A percentile compares a stretch with the other conserved stretches of the same genome.
Conservation (phyloP, 2,113 vertebrate genomes). For the Rhinoderma darwinii region DNA sequence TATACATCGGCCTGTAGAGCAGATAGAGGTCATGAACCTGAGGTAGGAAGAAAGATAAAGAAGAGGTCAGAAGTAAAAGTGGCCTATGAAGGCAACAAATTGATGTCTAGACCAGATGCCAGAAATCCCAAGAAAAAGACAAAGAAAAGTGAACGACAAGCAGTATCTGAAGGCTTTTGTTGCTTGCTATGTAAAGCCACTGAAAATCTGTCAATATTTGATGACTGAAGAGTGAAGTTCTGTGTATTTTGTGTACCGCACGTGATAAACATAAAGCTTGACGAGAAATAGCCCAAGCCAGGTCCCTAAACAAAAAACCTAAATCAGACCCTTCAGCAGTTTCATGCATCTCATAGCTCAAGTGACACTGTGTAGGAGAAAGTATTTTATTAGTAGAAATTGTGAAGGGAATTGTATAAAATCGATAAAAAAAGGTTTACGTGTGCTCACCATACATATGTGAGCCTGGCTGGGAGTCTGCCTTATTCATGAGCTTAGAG, state of each 20-base stretch:
- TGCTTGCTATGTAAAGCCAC: background rate
- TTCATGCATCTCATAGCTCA: background rate
- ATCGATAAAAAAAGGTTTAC: too few species aligned
- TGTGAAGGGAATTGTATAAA: too few species aligned
- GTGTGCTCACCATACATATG: too few species aligned
- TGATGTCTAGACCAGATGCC: background rate
- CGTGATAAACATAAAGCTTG: background rate
- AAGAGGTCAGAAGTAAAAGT: background rate
- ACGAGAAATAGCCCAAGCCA: background rate
- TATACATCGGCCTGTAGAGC: background rate
- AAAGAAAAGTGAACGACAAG: background rate
- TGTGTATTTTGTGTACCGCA: background rate
- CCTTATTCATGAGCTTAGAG: background rate
- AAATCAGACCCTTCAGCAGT: background rate
- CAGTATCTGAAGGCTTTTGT: background rate
- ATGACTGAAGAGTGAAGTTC: background rate
- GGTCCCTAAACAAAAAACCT: background rate
- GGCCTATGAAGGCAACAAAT: background rate
- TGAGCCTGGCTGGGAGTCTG: too few species aligned
- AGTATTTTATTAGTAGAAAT: background rate
- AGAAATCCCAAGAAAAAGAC: background rate
- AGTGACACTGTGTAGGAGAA: too few species aligned
- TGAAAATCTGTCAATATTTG: constrained; percentile 19
- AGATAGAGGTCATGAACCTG: background rate
- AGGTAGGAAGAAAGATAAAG: background rate